Conservation (phyloP, 2,888 invertebrate genomes). For the Erebia aethiops region DNA sequence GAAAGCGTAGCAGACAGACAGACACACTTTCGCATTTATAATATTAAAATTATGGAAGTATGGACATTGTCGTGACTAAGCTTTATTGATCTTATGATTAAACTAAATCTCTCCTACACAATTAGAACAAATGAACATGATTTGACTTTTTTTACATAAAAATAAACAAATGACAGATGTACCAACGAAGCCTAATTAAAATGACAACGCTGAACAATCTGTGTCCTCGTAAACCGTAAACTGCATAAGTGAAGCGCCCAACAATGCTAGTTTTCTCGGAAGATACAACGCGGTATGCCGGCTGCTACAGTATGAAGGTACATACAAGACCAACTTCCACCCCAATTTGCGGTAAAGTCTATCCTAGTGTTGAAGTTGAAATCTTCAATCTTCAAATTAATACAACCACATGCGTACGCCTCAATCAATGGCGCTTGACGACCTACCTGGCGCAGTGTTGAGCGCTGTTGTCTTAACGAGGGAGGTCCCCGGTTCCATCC, state of each 20-base stretch:
- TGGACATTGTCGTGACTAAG: too few relatives aligned
- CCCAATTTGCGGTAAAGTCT: background rate
- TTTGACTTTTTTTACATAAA: background rate
- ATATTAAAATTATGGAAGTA: too few relatives aligned
- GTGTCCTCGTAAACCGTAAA: slow-evolving; percentile 41
- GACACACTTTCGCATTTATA: too few relatives aligned
- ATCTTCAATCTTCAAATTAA: too few relatives aligned
- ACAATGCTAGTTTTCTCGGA: slow-evolving; percentile 43
- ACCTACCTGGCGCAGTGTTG: too few relatives aligned
- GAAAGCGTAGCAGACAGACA: too few relatives aligned
- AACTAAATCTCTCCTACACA: background rate
- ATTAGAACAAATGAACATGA: background rate
- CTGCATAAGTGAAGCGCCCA: slow-evolving; percentile 42
- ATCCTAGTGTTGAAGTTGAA: too few relatives aligned
- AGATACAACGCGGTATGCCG: slow-evolving; percentile 32
- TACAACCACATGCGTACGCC: too few relatives aligned
- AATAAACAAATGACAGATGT: slow-evolving; percentile 2
- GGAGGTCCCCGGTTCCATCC: too few relatives aligned
- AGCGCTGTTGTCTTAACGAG: too few relatives aligned
- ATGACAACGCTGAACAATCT: slow-evolving; percentile 13
- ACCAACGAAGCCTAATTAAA: slow-evolving; percentile 4
- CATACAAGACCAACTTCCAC: background rate
- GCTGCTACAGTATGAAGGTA: slow-evolving; percentile 16
- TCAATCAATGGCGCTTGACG: too few relatives aligned
- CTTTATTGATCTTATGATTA: too few relatives aligned